phyloP scores from a whole-genome alignment of 2,888 invertebrate species.

The Cistogaster globosa region DNA sequence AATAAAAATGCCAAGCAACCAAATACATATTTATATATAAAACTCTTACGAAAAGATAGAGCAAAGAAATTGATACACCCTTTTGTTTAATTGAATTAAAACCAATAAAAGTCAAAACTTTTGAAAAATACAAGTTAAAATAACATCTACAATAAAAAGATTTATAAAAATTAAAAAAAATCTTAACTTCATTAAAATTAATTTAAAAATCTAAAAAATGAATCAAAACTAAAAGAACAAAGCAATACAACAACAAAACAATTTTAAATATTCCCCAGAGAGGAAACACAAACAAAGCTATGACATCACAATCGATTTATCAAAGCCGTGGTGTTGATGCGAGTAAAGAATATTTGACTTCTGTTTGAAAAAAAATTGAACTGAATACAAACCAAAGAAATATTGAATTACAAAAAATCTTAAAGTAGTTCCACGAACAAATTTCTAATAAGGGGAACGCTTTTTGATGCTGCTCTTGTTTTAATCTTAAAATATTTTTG shows the following conservation, averaged over 20 bases:
- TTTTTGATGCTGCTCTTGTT: not conserved
- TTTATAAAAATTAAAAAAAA: slow-evolving; percentile 21
- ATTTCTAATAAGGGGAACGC: slow-evolving; percentile 32
- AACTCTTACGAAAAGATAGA: not conserved
- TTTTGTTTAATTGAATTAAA: slow-evolving; percentile 60
- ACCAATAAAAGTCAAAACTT: slow-evolving; percentile 55
- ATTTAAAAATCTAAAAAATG: slow-evolving; percentile 44
- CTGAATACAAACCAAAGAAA: not conserved
- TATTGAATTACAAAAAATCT: slow-evolving; percentile 28
- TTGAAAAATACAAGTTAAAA: slow-evolving; percentile 36
- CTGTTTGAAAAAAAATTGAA: slow-evolving; percentile 4
- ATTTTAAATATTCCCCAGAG: slow-evolving; percentile 43
- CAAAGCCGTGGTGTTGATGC: not conserved
- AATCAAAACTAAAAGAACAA: slow-evolving; percentile 44
- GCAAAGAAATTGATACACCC: not conserved
- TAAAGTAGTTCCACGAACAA: not conserved
- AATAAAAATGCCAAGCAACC: not conserved
- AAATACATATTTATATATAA: not conserved
- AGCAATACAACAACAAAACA: not conserved
- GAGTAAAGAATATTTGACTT: slow-evolving; percentile 12
- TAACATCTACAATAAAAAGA: slow-evolving; percentile 5
- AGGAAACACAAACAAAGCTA: slow-evolving; percentile 14
- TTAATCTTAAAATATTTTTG: not conserved
- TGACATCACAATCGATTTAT: slow-evolving; percentile 51
- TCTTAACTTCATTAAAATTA: slow-evolving; percentile 63